A percentile compares a stretch with the other conserved stretches of the same genome.
These are phyloP conservation scores for Pipistrellus pygmaeus DNA, from an alignment of 2,797 vertebrate genomes.

Conservation along the genomic window DNA sequence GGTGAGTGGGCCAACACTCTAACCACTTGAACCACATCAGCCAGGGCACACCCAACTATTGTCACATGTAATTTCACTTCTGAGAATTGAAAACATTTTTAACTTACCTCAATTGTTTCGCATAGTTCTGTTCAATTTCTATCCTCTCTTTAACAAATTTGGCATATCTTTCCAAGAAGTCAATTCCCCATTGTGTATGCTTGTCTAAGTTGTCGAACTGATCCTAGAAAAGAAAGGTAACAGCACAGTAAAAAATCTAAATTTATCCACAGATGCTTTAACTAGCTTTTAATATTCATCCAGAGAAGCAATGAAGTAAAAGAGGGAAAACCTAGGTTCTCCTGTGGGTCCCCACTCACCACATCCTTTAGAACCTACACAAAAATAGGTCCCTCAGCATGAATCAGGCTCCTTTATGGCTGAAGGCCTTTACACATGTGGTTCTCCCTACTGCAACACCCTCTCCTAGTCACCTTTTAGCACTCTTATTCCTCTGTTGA, in stretches of 20 bases:
- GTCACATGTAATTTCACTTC: slow-evolving; percentile 57
- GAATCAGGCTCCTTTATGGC: neutral
- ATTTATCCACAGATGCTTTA: slow-evolving; percentile 56
- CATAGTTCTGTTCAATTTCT: slow-evolving; percentile 98
- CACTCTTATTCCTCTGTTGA: slow-evolving; percentile 9
- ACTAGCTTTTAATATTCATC: slow-evolving; percentile 37
- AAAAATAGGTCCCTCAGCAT: slow-evolving; percentile 32
- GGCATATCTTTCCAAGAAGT: slow-evolving; percentile 98
- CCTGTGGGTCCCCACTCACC: neutral
- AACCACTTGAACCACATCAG: neutral
- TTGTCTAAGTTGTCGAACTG: slow-evolving; percentile 99
- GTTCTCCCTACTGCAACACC: neutral
- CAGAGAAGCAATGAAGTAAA: neutral
- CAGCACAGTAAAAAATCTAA: slow-evolving; percentile 45
- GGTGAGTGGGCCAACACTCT: neutral
- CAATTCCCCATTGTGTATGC: slow-evolving; percentile 99
- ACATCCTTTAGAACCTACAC: neutral
- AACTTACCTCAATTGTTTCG: slow-evolving; percentile 97
- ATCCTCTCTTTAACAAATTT: slow-evolving; percentile 99
- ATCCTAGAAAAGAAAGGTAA: slow-evolving; percentile 91
- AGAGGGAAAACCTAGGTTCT: neutral
- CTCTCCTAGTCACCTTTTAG: neutral
- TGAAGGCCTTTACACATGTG: neutral
- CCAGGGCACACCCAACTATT: neutral
- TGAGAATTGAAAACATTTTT: slow-evolving; percentile 49